phyloP scores from a whole-genome alignment of 2,888 invertebrate genomes.

The Villa cingulata region DNA sequence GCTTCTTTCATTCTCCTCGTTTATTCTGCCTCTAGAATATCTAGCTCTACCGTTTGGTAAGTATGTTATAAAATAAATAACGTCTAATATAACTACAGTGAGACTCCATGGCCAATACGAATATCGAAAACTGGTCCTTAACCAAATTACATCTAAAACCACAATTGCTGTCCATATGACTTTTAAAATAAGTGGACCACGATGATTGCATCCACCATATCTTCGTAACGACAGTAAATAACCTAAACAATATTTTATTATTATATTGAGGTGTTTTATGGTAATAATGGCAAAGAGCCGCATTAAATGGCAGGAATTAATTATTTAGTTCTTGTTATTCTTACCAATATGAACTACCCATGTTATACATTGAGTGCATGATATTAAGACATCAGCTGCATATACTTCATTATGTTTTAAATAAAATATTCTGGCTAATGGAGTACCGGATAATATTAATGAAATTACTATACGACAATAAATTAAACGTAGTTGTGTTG shows the following conservation, averaged over 20 bases:
- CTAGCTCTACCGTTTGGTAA: constrained; percentile 44
- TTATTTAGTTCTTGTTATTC: too few relatives aligned
- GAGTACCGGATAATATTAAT: constrained; percentile 49
- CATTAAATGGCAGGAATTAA: too few relatives aligned
- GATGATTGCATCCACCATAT: constrained; percentile 48
- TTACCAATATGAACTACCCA: constrained; percentile 76
- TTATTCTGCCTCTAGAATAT: constrained; percentile 36
- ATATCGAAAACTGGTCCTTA: constrained; percentile 49
- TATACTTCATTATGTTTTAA: constrained; percentile 43
- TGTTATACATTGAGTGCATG: constrained; percentile 55
- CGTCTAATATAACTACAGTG: constrained; percentile 47
- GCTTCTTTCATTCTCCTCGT: constrained; percentile 43
- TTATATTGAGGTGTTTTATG: neutral
- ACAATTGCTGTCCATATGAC: constrained; percentile 56
- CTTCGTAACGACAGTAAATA: constrained; percentile 46
- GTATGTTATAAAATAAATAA: constrained; percentile 55
- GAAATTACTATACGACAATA: constrained; percentile 50
- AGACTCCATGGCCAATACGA: constrained; percentile 47
- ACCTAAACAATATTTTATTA: constrained; percentile 25
- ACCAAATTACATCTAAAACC: constrained; percentile 50
- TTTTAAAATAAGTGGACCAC: constrained; percentile 58
- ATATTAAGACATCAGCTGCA: constrained; percentile 56
- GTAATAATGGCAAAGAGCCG: neutral
- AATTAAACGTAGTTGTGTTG: constrained; percentile 47
- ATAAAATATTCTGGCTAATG: constrained; percentile 54